These are phyloP conservation scores for Hippasteria phrygiana DNA, from an alignment of 53 echinoderm and acorn worm genomes.

Conservation along the genomic window DNA sequence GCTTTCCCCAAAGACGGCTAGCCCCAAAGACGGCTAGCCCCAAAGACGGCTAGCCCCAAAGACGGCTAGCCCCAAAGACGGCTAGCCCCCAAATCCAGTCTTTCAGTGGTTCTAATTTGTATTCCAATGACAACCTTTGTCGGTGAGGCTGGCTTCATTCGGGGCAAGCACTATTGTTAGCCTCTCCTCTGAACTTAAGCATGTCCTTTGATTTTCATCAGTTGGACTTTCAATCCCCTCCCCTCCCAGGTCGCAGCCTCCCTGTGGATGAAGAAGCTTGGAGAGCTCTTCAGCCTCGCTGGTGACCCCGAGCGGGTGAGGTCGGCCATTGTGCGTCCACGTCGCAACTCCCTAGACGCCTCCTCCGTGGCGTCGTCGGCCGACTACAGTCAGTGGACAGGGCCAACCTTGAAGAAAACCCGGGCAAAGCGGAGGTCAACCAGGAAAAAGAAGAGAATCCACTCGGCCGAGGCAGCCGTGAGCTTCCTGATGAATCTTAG, in stretches of 20 bases:
- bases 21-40: too few relatives aligned
- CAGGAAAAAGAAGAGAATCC: slow-evolving; percentile 67
- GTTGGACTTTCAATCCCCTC: too few relatives aligned
- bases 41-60: too few relatives aligned
- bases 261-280: slow-evolving; percentile 84
- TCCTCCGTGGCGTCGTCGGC: slow-evolving; percentile 66
- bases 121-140: too few relatives aligned
- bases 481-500: slow-evolving; percentile 59
- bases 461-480: slow-evolving; percentile 88
- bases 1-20: too few relatives aligned
- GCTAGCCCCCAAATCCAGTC: too few relatives aligned
- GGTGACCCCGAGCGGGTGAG: slow-evolving; percentile 70
- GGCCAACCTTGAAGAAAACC: slow-evolving; percentile 29
- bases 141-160: too few relatives aligned
- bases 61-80: too few relatives aligned
- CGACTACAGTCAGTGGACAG: slow-evolving; percentile 77
- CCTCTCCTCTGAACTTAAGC: too few relatives aligned
- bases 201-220: too few relatives aligned
- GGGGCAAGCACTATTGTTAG: too few relatives aligned
- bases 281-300: slow-evolving; percentile 74
- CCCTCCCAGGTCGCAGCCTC: slow-evolving; percentile 80
- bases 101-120: too few relatives aligned
- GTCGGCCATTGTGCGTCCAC: slow-evolving; percentile 71
- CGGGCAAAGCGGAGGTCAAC: slow-evolving; percentile 29
- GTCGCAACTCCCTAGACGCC: slow-evolving; percentile 76